A percentile compares a stretch with the other conserved stretches of the same genome.
phyloP scores from a whole-genome alignment of 2,113 vertebrate genomes.

The Solea solea region DNA sequence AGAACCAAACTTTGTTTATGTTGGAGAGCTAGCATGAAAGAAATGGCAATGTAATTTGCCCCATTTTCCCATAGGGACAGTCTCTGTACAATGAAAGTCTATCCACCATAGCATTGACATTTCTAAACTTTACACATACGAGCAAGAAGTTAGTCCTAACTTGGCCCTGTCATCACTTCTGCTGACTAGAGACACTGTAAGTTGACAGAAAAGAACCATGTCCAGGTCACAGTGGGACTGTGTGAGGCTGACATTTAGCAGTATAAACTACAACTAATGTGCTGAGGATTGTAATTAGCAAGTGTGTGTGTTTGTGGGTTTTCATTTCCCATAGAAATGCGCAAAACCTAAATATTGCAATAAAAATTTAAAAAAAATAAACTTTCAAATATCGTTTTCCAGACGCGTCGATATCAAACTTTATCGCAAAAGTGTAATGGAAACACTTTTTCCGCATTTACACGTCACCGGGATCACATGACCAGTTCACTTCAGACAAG shows the following conservation, averaged over 20 bases:
- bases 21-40: conserved; percentile 36
- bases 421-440: too few species aligned
- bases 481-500: too few species aligned
- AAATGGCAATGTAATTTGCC: conserved; percentile 53
- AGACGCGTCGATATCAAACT: too few species aligned
- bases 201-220: conserved; percentile 35
- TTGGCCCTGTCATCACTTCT: conserved; percentile 32
- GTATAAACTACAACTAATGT: conserved; percentile 52
- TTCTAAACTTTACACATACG: conserved; percentile 46
- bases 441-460: too few species aligned
- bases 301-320: conserved; percentile 7
- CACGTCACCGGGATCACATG: too few species aligned
- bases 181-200: conserved; percentile 23
- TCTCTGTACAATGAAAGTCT: conserved; percentile 40
- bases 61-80: conserved; percentile 44
- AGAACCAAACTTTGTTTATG: conserved; percentile 45
- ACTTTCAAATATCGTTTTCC: too few species aligned
- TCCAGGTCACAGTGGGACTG: conserved; percentile 37
- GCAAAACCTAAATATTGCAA: too few species aligned
- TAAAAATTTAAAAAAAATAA: too few species aligned
- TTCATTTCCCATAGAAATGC: too few species aligned
- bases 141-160: conserved; percentile 26
- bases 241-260: conserved; percentile 60
- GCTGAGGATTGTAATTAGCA: conserved; percentile 23
- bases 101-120: conserved; percentile 53